Evolutionary conservation across 2,797 vertebrate species (phyloP), one percentile per base, ranked within the genome.

Genomic region (Megalops cyprinoides): DNA sequence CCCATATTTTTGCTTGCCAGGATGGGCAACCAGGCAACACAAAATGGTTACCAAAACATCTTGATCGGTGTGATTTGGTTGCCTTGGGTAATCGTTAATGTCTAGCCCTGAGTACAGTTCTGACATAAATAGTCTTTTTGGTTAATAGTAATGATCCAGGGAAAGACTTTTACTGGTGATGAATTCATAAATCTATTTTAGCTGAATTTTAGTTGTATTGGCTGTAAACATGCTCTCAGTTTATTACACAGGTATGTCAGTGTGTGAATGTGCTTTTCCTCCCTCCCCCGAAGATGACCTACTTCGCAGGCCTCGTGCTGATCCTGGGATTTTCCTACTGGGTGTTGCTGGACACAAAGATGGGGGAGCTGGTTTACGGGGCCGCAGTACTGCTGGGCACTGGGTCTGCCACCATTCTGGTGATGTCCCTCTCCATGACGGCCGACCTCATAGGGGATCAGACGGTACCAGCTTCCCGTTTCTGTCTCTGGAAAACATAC

Each of bases 381-480:
- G 95, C 93, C 0, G 97, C 97, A 0, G 88, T 90, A 53, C 90
- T 99, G 81, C 93, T 99, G 0, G 98, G 98, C 0, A 74, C 86
- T 0, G 98, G 98, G 7, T 97, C 96, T 0, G 96, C 97, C 85
- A 98, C 95, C 34, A 96, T 99, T 88, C 90, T 99, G 34, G 97
- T 99, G 86, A 99, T 98, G 28, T 99, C 98, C 0, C 93, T 99
- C 4, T 87, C 97, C 80, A 98, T 99, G 97, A 98, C 98, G 0
- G 97, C 98, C 0, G 97, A 99, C 85, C 97, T 99, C 87, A 99
- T 99, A 0, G 95, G 93, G 1, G 86, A 94, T 42, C 95, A 99
- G 89, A 97, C 97, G 83, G 97, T 98, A 91, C 0, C 79, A 82
- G 5, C 23, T 28, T 7, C 12, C 31, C 20, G n/a, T 1, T 4